Base-by-base conservation (phyloP, 2,888 invertebrate species). In the Villa cingulata region DNA sequence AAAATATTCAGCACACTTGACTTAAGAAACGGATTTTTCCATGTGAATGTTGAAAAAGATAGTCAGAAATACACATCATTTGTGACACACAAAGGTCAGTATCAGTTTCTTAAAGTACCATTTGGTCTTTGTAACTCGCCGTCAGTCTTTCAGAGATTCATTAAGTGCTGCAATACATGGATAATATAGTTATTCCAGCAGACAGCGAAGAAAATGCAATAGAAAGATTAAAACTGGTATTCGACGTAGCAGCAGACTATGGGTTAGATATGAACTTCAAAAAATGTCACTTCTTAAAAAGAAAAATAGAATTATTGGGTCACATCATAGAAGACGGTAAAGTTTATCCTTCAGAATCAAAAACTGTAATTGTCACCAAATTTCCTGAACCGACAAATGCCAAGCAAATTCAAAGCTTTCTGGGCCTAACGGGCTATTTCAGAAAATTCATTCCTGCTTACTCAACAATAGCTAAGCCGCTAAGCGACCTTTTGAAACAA, bases 71-170 rank as follows among this genome's bases (percentile, higher is more conserved):
- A 54, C 19, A 61, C 60, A 4, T 55, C 59, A 2, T 61, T 62
- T 43, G 50, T 57, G 2, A 57, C 57, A 7, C 55, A 54, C 1
- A 53, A 54, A 9, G 57, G 57, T 6, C 55, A 56, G 16, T 60
- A 53, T 16, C 57, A 60, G 41, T 59, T 57, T 46, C 42, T 38
- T 1, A 37, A 51, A 16, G 34, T 57, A 37, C 64, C 66, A 0
- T 69, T 68, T 55, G 68, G 66, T 4, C 45, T 65, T 5, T 51
- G 51, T 18, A 60, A 59, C 40, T 57, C 55, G 0, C 56, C 56
- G 14, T 39, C 52, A 1, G 52, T 55, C 1, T 60, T 59, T 45
- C 55, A 57, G 34, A 46, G 52, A 12, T 47, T 48, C 20, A 45
- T 58, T n/a, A 53, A 53, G 48, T 51, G 1, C 23, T 57, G 2